Base-by-base conservation (phyloP, 2,797 vertebrate genomes). In the Acanthiza pusilla region DNA sequence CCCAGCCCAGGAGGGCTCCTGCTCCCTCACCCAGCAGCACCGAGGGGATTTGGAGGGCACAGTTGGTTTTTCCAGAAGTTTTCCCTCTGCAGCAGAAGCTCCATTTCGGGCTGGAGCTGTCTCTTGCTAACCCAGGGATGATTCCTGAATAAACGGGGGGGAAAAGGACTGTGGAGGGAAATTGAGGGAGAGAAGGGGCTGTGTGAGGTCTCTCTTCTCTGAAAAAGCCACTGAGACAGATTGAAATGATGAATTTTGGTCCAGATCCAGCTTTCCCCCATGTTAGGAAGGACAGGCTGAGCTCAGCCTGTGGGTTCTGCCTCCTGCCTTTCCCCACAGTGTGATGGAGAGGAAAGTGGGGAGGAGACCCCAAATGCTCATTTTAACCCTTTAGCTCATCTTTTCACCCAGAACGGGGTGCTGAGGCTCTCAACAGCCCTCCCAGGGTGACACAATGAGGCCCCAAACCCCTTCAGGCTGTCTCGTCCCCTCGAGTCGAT, bases 401-500 rank as follows among this genome's bases (percentile, higher is more conserved):
- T 45, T 30, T 47, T 21, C 26, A 65, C 26, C 61, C 3, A 0
- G 5, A 16, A 4, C 0, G 0, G 8, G 68, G 5, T 40, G 60
- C 57, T 51, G 74, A 63, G 58, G 2, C 10, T 20, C 9, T 12
- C 55, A 45, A 2, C n/a, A 72, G 14, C 42, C 53, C 18, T 81
- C 57, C 36, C 43, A 0, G 26, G 38, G 57, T 29, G 70, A n/a
- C 58, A 32, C 3, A 16, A 73, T 54, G 40, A 34, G 3, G 19
- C 63, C 57, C 62, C 76, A 66, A 1, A 27, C 9, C 58, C n/a
- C 2, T 40, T 29, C 27, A 68, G 70, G 71, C 10, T 34, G 25
- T n/a, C 11, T 62, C 20, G 0, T 36, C 50, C 47, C 61, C 67
- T 67, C 1, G 0, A 3, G 0, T 16, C 20, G 11, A 5, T 7